A percentile compares a stretch with the other conserved stretches of the same genome.
Conservation (phyloP, 2,888 invertebrate genomes). For the Sinopyrophorus schimmeli region DNA sequence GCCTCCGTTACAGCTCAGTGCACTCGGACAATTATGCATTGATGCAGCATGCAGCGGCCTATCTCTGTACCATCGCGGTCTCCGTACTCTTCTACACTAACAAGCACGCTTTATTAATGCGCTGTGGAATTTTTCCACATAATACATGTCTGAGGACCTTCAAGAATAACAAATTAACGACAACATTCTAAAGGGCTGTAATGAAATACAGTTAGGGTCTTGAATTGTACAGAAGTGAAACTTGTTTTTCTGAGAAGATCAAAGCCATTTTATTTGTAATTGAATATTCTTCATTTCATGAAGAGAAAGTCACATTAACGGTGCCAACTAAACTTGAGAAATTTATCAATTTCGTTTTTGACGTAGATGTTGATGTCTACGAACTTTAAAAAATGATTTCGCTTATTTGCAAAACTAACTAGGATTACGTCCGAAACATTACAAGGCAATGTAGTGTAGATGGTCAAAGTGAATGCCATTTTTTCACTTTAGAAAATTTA, state of each 20-base stretch:
- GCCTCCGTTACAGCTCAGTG: slow-evolving; percentile 34
- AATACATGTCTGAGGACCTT: background rate
- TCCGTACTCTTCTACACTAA: slow-evolving; percentile 4
- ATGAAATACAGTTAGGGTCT: background rate
- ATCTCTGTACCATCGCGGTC: slow-evolving; percentile 19
- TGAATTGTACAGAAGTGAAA: background rate
- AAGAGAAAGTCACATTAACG: too few relatives aligned
- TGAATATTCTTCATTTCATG: too few relatives aligned
- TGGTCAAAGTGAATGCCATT: too few relatives aligned
- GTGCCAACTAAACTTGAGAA: too few relatives aligned
- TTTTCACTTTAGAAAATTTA: too few relatives aligned
- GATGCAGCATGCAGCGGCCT: slow-evolving; percentile 30
- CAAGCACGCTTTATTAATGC: slow-evolving; percentile 11
- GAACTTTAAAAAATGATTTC: too few relatives aligned
- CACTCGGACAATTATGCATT: slow-evolving; percentile 36
- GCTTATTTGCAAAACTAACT: too few relatives aligned
- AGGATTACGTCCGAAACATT: too few relatives aligned
- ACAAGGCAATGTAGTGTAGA: too few relatives aligned
- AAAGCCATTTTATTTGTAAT: too few relatives aligned
- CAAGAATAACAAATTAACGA: background rate
- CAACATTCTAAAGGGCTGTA: background rate
- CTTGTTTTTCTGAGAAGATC: background rate
- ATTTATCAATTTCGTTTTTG: too few relatives aligned
- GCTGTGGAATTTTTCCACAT: slow-evolving; percentile 4
- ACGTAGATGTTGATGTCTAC: too few relatives aligned